Evolutionary conservation across 1,140 invertebrate species (phyloP).

Genomic region (Anoplolepis gracilipes): DNA sequence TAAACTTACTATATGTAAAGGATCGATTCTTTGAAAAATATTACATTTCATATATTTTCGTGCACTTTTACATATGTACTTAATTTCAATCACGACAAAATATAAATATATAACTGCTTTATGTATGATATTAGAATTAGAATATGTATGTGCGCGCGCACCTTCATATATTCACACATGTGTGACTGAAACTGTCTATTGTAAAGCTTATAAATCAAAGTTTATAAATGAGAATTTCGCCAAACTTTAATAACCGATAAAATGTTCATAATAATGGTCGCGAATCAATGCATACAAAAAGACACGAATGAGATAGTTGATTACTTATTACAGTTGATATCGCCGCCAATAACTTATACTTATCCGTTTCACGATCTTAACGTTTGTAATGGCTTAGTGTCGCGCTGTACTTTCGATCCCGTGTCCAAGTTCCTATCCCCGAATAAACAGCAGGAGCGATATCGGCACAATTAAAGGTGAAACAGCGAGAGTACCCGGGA

Average conservation of each 20-base stretch:
- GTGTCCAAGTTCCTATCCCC: constrained; percentile 7
- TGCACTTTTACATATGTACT: too few relatives aligned
- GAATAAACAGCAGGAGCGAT: constrained; percentile 24
- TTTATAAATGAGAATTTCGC: constrained; percentile 59
- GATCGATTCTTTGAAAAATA: background rate
- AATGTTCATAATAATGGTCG: constrained; percentile 47
- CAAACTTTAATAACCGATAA: constrained; percentile 57
- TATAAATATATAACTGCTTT: constrained; percentile 14
- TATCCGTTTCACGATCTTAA: background rate
- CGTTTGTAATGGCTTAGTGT: constrained; percentile 16
- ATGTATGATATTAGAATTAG: constrained; percentile 15
- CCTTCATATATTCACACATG: background rate
- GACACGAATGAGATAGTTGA: constrained; percentile 16
- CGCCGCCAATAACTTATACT: constrained; percentile 13
- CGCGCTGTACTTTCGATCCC: constrained; percentile 20
- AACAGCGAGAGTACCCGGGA: constrained; percentile 8
- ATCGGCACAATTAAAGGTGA: constrained; percentile 57
- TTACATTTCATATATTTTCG: background rate
- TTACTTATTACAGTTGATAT: constrained; percentile 17
- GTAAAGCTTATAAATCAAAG: constrained; percentile 47
- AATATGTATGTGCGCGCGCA: background rate
- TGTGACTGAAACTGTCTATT: constrained; percentile 38
- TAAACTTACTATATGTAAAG: constrained; percentile 26
- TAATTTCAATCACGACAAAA: background rate
- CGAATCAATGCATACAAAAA: constrained; percentile 31